Evolutionary conservation across 2,797 vertebrate species (phyloP).

Genomic region (Spheniscus humboldti): DNA sequence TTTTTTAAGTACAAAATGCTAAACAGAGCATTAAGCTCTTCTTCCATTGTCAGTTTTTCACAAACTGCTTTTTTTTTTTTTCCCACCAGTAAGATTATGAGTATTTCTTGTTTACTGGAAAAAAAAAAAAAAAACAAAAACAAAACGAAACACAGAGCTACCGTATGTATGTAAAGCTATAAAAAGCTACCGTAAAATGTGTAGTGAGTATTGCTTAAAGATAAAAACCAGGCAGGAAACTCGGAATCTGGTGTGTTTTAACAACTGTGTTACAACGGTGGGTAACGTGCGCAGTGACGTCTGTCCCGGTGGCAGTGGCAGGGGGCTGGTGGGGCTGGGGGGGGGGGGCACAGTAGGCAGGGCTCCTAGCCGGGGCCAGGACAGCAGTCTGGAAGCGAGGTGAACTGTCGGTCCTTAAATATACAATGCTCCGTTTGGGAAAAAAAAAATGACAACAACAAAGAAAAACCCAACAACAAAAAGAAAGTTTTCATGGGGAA

Average conservation of each 20-base stretch:
- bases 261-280: conserved; percentile 61
- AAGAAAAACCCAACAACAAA: not conserved
- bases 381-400: conserved; percentile 36
- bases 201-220: conserved; percentile 84
- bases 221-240: conserved; percentile 80
- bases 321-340: not conserved
- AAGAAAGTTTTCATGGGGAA: not conserved
- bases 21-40: conserved; percentile 87
- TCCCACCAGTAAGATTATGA: conserved; percentile 82
- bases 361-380: conserved; percentile 40
- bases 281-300: conserved; percentile 40
- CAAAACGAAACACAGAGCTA: conserved; percentile 68
- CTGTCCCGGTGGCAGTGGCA: conserved; percentile 33
- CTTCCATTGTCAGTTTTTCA: conserved; percentile 79
- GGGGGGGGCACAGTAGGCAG: not conserved
- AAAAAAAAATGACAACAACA: not conserved
- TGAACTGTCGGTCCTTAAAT: conserved; percentile 33
- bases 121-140: conserved; percentile 70
- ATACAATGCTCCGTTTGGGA: conserved; percentile 63
- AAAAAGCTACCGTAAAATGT: conserved; percentile 79
- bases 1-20: conserved; percentile 94
- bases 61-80: conserved; percentile 75
- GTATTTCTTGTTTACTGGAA: conserved; percentile 81
- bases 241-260: conserved; percentile 83
- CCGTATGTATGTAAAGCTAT: conserved; percentile 78